These are phyloP conservation scores for Caenorhabditis sp. DNA, from an alignment of 2,888 invertebrate species.

Conservation along the genomic window DNA sequence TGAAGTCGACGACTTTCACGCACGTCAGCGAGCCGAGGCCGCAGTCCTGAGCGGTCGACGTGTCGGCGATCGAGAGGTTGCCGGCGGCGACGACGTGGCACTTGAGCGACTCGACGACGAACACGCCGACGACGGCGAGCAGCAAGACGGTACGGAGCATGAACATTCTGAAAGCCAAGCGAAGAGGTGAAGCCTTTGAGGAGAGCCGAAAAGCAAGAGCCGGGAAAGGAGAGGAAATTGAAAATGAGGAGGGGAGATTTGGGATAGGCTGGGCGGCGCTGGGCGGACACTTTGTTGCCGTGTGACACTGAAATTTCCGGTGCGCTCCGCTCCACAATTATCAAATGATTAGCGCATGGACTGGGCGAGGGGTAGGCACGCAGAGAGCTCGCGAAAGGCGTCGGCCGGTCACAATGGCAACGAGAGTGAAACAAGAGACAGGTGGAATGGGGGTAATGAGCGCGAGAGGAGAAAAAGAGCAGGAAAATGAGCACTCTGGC, in stretches of 20 bases:
- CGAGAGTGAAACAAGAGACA: slow-evolving; percentile 38
- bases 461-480: neutral
- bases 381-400: neutral
- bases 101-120: slow-evolving; percentile 26
- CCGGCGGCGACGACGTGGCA: slow-evolving; percentile 51
- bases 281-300: slow-evolving; percentile 30
- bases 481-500: too few relatives aligned
- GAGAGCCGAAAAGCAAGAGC: too few relatives aligned
- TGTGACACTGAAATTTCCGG: slow-evolving; percentile 50
- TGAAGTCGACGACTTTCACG: slow-evolving; percentile 53
- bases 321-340: slow-evolving; percentile 25
- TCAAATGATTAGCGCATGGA: slow-evolving; percentile 26
- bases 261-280: too few relatives aligned
- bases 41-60: slow-evolving; percentile 45
- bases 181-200: neutral
- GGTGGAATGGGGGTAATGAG: slow-evolving; percentile 25
- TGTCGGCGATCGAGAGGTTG: slow-evolving; percentile 42
- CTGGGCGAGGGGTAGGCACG: neutral
- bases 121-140: slow-evolving; percentile 3
- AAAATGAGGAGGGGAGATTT: neutral
- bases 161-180: too few relatives aligned
- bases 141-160: slow-evolving; percentile 33
- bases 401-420: slow-evolving; percentile 46
- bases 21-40: slow-evolving; percentile 46
- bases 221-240: neutral